These are phyloP conservation scores for Matsumyia berberina DNA, from an alignment of 2,888 invertebrate genomes.

Conservation along the genomic window DNA sequence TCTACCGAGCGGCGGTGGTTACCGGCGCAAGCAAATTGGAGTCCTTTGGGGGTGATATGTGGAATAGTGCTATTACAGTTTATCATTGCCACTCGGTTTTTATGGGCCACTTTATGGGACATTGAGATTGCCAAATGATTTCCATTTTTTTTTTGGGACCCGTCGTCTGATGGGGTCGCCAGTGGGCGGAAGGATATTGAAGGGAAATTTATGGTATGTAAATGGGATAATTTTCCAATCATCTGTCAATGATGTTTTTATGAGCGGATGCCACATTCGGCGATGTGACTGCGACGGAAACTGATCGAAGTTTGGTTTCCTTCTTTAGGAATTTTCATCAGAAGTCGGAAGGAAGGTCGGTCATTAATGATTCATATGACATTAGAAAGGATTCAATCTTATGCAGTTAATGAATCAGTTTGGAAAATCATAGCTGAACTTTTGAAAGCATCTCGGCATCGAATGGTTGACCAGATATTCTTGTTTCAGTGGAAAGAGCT, in stretches of 20 bases:
- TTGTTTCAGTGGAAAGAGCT: no score
- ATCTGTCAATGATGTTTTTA: conserved; percentile 78
- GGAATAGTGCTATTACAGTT: conserved; percentile 76
- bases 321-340: conserved; percentile 2
- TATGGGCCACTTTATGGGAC: conserved; percentile 75
- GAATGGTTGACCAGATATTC: no score
- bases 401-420: no score
- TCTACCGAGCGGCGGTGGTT: conserved; percentile 2
- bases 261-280: conserved; percentile 26
- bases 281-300: conserved; percentile 51
- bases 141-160: conserved; percentile 24
- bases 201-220: conserved; percentile 79
- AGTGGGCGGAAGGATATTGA: conserved; percentile 36
- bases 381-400: neutral
- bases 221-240: conserved; percentile 80
- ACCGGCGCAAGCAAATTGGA: conserved; percentile 65
- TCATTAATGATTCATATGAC: conserved; percentile 35
- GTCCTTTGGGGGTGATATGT: conserved; percentile 75
- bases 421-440: no score
- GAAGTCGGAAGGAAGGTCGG: neutral
- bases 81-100: conserved; percentile 75
- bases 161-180: neutral
- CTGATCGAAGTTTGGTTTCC: neutral
- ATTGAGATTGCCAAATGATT: conserved; percentile 75
- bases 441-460: no score